A percentile compares a stretch with the other conserved stretches of the same genome.
Evolutionary conservation across 2,797 vertebrate species (phyloP).

Genomic region (Anolis apletophallus): DNA sequence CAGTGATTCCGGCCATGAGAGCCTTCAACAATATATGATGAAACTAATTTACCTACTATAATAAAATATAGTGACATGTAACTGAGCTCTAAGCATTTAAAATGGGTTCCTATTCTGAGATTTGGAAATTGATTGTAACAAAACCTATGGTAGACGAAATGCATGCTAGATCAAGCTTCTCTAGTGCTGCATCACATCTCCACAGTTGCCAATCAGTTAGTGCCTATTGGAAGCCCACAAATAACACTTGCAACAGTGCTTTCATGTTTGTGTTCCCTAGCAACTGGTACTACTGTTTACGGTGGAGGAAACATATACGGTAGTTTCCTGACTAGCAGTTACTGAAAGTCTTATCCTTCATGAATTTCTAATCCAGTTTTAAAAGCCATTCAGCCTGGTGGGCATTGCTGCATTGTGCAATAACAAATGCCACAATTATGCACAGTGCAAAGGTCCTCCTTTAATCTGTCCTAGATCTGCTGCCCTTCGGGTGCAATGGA

Average conservation of each 20-base stretch:
- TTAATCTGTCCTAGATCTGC: background rate
- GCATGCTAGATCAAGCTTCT: too few species aligned
- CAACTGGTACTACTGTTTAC: background rate
- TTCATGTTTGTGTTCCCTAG: background rate
- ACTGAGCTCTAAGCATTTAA: too few species aligned
- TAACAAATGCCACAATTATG: background rate
- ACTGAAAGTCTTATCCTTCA: background rate
- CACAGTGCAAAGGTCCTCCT: background rate
- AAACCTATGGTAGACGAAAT: too few species aligned
- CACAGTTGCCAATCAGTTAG: too few species aligned
- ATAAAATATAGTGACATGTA: too few species aligned
- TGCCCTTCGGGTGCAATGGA: background rate
- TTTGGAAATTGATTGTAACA: constrained; percentile 20
- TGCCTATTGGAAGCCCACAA: background rate
- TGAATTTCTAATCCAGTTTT: background rate
- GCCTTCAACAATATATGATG: too few species aligned
- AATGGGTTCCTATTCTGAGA: constrained; percentile 4
- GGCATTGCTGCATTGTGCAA: background rate
- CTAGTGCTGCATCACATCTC: too few species aligned
- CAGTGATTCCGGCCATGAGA: too few species aligned
- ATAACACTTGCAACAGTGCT: background rate
- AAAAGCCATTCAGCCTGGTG: background rate
- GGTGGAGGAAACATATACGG: background rate
- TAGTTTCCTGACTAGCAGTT: background rate
- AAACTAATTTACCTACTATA: too few species aligned